Conservation (phyloP, 2,113 vertebrate species). For the Corynorhinus townsendii region DNA sequence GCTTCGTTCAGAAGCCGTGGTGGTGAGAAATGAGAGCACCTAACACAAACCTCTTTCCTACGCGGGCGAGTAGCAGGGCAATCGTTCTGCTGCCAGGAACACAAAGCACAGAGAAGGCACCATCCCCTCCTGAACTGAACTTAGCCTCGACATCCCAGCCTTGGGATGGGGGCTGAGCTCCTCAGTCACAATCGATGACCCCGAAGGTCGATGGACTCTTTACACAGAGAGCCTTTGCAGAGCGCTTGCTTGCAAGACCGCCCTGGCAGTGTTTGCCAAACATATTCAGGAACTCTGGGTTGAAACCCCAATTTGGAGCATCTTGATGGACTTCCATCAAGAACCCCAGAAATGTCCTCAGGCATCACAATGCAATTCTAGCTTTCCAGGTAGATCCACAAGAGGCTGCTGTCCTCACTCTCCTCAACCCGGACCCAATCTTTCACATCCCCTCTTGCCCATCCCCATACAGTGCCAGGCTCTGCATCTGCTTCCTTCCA, state of each 20-base stretch:
- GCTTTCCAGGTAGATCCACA: not conserved
- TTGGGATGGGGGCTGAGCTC: not conserved
- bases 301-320: not conserved
- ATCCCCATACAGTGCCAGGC: not conserved
- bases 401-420: not conserved
- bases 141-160: not conserved
- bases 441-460: accelerated
- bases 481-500: not conserved
- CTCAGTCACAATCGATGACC: not conserved
- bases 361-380: not conserved
- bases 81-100: accelerated
- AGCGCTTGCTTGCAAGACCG: not conserved
- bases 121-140: accelerated
- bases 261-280: not conserved
- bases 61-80: too few species aligned
- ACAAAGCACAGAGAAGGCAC: not conserved
- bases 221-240: not conserved
- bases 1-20: not conserved
- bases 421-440: accelerated
- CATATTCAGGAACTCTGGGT: not conserved
- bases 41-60: not conserved
- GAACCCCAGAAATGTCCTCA: not conserved
- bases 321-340: not conserved
- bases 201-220: not conserved
- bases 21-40: not conserved